Percentiles rank a stretch among this genome's conserved stretches.
These are phyloP conservation scores for Turritopsis dohrnii DNA, from an alignment of 30 jellyfish, hydroid and myxozoan genomes.

Conservation along the genomic window DNA sequence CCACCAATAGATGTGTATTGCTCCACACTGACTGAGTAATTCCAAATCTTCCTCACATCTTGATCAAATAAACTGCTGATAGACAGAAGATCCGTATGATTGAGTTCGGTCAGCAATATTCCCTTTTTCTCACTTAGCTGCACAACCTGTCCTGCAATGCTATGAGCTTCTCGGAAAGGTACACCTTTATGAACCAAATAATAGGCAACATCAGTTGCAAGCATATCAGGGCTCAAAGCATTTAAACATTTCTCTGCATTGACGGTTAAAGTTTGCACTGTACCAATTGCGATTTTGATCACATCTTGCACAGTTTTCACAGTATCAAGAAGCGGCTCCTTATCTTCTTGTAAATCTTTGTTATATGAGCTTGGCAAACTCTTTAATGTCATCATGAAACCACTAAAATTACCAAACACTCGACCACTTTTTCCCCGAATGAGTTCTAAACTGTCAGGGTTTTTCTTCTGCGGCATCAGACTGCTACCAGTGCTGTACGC, in stretches of 20 bases:
- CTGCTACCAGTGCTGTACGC: conserved; percentile 80
- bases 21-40: conserved; percentile 62
- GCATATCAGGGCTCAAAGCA: conserved; percentile 71
- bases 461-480: conserved; percentile 80
- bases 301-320: conserved; percentile 60
- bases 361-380: conserved; percentile 68
- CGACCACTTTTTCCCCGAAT: conserved; percentile 79
- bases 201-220: conserved; percentile 71
- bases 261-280: conserved; percentile 54
- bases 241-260: conserved; percentile 40
- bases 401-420: conserved; percentile 53
- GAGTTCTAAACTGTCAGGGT: conserved; percentile 74
- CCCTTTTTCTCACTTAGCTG: conserved; percentile 56
- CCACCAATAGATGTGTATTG: conserved; percentile 87
- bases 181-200: conserved; percentile 57
- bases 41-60: conserved; percentile 53
- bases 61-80: conserved; percentile 38
- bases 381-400: conserved; percentile 56
- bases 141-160: conserved; percentile 59
- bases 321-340: conserved; percentile 54
- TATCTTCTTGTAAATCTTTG: conserved; percentile 84
- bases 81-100: conserved; percentile 42
- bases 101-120: conserved; percentile 27
- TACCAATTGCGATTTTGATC: conserved; percentile 56
- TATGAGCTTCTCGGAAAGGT: conserved; percentile 86